Evolutionary conservation across 2,113 vertebrate species (phyloP), one percentile per base, ranked within the genome.

Genomic region (Oreochromis aureus): DNA sequence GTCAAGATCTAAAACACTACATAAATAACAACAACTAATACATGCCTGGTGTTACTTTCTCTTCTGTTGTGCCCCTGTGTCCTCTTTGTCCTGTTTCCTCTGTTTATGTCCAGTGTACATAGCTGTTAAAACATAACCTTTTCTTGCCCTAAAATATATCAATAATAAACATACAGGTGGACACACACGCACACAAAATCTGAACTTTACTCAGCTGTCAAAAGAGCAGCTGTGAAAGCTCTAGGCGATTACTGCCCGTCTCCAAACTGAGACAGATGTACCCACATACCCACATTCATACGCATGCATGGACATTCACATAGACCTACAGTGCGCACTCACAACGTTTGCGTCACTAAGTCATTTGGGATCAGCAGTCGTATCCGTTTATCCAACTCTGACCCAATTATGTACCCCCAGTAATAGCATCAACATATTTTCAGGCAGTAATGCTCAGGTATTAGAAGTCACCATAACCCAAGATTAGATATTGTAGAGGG

Each of bases 381-480:
- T 91, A 89, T 92, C 84, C 86, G 83, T 94, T 94, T 88, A 93
- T 94, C 90, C 89, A 96, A 87, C 86, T 90, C 86, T 95, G 93
- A 94, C 93, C 92, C 79, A 94, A 87, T 94, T 93, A 87, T 90
- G 87, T 83, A 90, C 87, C 84, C 90, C 27, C 15, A 86, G 87
- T 94, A 94, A 94, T 91, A 94, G 93, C 87, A 92, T 95, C 93
- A 95, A 94, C 91, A 94, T 94, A 93, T 91, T 94, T 95, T 90
- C 84, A 66, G 81, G 92, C 81, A 83, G 80, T 86, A 91, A 92
- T 90, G 41, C 90, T 85, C 61, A 84, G 7, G 56, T 87, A 86
- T 80, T 89, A 79, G 83, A 51, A 78, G 73, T 88, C 84, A 86
- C 53, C 54, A 80, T 59, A 88, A 86, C 44, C 71, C 18, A 39